Conservation (phyloP, 2,797 vertebrate species). For the Lerista edwardsae region DNA sequence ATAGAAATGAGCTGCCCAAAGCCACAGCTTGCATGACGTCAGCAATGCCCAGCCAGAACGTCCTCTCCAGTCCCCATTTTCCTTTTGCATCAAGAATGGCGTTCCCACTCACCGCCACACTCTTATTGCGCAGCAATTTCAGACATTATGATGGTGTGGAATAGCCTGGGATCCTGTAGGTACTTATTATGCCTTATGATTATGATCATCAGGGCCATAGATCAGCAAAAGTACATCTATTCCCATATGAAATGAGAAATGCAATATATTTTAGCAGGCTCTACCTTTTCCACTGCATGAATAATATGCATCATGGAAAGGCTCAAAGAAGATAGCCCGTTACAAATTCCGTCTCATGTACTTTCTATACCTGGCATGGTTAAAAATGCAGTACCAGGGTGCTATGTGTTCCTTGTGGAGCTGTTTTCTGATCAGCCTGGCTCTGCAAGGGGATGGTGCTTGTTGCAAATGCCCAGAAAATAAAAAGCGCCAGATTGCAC, state of each 20-base stretch:
- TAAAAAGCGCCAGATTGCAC: conserved; percentile 36
- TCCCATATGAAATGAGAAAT: neutral
- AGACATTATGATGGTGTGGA: too few relatives aligned
- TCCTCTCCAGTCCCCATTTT: too few relatives aligned
- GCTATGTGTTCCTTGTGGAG: neutral
- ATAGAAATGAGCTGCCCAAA: too few relatives aligned
- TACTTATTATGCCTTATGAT: too few relatives aligned
- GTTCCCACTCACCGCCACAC: too few relatives aligned
- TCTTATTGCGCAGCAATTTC: too few relatives aligned
- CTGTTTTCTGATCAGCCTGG: conserved; percentile 12
- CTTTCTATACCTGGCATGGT: neutral
- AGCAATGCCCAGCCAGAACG: too few relatives aligned
- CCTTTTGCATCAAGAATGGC: too few relatives aligned
- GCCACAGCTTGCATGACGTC: too few relatives aligned
- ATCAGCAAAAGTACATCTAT: too few relatives aligned
- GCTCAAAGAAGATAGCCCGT: conserved; percentile 24
- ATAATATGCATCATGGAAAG: conserved; percentile 2
- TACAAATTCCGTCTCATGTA: conserved; percentile 32
- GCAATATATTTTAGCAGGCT: neutral
- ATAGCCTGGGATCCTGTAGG: too few relatives aligned
- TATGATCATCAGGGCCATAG: too few relatives aligned
- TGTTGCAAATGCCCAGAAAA: conserved; percentile 36
- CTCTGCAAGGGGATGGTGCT: conserved; percentile 6
- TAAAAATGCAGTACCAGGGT: neutral
- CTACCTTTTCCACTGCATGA: conserved; percentile 16